phyloP scores from a whole-genome alignment of 2,888 invertebrate species.

The Pogonocherus hispidulus region DNA sequence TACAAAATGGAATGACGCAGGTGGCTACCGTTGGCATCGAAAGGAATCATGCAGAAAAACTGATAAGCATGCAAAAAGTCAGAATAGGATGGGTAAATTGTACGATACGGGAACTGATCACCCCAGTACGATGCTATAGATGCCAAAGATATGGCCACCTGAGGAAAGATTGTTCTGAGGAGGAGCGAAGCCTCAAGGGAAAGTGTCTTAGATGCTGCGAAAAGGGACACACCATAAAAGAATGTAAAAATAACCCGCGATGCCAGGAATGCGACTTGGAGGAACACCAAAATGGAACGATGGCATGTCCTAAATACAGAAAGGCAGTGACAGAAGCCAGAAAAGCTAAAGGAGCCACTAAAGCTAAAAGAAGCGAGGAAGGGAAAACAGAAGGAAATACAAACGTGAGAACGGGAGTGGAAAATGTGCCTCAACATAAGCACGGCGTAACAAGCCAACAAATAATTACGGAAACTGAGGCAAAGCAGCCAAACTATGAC shows the following conservation, averaged over 20 bases:
- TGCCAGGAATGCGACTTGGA: constrained; percentile 1
- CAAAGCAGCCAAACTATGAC: neutral
- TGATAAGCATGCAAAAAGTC: neutral
- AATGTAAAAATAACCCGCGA: neutral
- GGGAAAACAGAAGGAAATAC: too few relatives aligned
- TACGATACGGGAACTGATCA: neutral
- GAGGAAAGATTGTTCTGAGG: neutral
- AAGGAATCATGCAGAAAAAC: neutral
- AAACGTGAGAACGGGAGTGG: too few relatives aligned
- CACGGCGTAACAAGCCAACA: neutral
- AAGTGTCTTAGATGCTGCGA: neutral
- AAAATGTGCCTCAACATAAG: neutral
- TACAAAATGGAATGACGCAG: neutral
- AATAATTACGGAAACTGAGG: neutral
- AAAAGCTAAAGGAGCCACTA: neutral
- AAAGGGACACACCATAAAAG: neutral
- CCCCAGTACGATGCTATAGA: neutral
- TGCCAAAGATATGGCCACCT: constrained; percentile 1
- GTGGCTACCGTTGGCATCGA: neutral
- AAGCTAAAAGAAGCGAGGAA: neutral
- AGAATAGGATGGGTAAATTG: constrained; percentile 3
- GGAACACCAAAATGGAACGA: neutral
- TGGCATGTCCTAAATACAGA: neutral
- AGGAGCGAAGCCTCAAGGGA: neutral
- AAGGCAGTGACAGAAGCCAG: neutral